Percentiles rank a stretch among this genome's conserved stretches.
Conservation (phyloP, 2,113 vertebrate genomes). For the Protomyctophum bolini region DNA sequence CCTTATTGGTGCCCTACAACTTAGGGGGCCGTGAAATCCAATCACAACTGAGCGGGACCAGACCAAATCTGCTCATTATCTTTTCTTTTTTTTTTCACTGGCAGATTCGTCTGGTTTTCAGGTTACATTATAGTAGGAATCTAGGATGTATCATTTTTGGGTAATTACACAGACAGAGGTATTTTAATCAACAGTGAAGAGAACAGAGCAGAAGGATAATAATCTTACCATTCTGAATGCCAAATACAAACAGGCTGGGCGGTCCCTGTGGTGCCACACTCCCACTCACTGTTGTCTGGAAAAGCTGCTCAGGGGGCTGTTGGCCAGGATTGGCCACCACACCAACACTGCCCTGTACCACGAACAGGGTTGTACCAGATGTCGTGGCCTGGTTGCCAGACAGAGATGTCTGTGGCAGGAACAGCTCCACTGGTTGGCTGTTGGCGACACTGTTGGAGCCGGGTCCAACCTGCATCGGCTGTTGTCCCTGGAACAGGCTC, state of each 20-base stretch:
- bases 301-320: constrained; percentile 82
- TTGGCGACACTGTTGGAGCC: constrained; percentile 78
- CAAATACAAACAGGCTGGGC: constrained; percentile 93
- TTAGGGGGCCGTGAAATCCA: too few relatives aligned
- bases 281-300: constrained; percentile 85
- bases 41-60: too few relatives aligned
- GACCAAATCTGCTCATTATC: too few relatives aligned
- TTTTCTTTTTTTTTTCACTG: too few relatives aligned
- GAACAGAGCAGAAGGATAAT: background rate
- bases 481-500: constrained; percentile 90
- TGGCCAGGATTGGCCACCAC: constrained; percentile 85
- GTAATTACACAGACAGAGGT: too few relatives aligned
- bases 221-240: constrained; percentile 93
- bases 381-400: constrained; percentile 82
- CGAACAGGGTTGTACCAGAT: constrained; percentile 83
- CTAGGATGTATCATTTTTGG: too few relatives aligned
- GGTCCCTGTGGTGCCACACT: constrained; percentile 87
- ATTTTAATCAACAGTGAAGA: too few relatives aligned
- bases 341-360: constrained; percentile 85
- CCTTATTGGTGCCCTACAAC: too few relatives aligned
- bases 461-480: constrained; percentile 93
- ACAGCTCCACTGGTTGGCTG: constrained; percentile 89
- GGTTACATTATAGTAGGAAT: too few relatives aligned
- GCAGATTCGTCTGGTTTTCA: too few relatives aligned
- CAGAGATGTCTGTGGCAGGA: constrained; percentile 91